A percentile compares a stretch with the other conserved stretches of the same genome.
Conservation (phyloP, 2,113 vertebrate genomes). For the Ammodytes marinus region DNA sequence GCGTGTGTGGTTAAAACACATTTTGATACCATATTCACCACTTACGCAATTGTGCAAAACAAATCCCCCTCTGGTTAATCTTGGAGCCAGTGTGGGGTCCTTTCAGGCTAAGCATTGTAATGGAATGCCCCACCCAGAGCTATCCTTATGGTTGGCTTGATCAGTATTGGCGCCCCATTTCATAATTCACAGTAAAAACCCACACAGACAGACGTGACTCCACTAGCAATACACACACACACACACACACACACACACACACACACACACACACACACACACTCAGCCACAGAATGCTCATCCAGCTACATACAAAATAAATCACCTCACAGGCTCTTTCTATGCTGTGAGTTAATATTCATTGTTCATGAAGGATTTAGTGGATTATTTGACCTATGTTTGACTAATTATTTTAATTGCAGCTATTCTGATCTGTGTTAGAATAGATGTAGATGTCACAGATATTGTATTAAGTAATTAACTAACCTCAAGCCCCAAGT, state of each 20-base stretch:
- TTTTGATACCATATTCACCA: conserved; percentile 63
- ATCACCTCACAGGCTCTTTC: conserved; percentile 10
- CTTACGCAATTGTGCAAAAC: conserved; percentile 54
- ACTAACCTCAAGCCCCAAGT: neutral
- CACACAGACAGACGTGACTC: conserved; percentile 62
- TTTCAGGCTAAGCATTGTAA: conserved; percentile 43
- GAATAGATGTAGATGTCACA: conserved; percentile 1
- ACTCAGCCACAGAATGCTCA: conserved; percentile 34
- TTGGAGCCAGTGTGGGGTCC: conserved; percentile 42
- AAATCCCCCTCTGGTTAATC: conserved; percentile 51
- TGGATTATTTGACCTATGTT: conserved; percentile 24
- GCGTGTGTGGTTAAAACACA: neutral
- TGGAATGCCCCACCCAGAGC: conserved; percentile 53
- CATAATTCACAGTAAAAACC: conserved; percentile 60
- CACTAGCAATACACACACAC: conserved; percentile 59
- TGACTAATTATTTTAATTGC: conserved; percentile 25
- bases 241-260: conserved; percentile 19
- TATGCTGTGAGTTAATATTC: neutral
- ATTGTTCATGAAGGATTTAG: neutral
- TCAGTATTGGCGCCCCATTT: conserved; percentile 56
- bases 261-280: conserved; percentile 13
- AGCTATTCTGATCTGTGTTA: conserved; percentile 55
- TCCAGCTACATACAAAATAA: conserved; percentile 33
- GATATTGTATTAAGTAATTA: conserved; percentile 10
- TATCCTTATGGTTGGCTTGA: conserved; percentile 52